These are phyloP conservation scores for Spodoptera littoralis DNA, from an alignment of 2,888 invertebrate genomes.

Conservation along the genomic window DNA sequence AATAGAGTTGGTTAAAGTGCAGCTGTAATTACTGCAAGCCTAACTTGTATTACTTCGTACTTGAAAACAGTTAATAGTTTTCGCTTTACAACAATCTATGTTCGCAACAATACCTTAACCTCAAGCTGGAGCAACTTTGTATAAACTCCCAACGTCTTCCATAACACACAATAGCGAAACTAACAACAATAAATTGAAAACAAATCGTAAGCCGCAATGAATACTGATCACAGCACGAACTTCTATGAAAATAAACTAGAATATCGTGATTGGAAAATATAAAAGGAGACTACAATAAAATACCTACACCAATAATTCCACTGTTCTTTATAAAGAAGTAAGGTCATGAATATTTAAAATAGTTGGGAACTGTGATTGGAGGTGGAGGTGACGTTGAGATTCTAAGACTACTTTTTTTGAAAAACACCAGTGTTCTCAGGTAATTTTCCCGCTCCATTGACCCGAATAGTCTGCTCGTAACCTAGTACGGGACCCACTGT, in stretches of 20 bases:
- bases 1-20: too few relatives aligned
- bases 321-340: slow-evolving; percentile 1
- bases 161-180: slow-evolving; percentile 25
- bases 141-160: slow-evolving; percentile 30
- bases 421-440: slow-evolving; percentile 61
- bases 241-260: slow-evolving; percentile 43
- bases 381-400: background rate
- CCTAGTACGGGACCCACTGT: slow-evolving; percentile 73
- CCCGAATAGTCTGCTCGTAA: slow-evolving; percentile 77
- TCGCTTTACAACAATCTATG: slow-evolving; percentile 20
- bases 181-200: slow-evolving; percentile 45
- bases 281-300: slow-evolving; percentile 23
- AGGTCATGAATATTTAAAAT: slow-evolving; percentile 16
- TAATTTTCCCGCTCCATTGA: slow-evolving; percentile 80
- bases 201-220: slow-evolving; percentile 23
- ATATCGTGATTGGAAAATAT: slow-evolving; percentile 43
- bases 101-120: slow-evolving; percentile 22
- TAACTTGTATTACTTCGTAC: background rate
- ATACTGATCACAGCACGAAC: slow-evolving; percentile 32
- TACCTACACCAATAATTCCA: slow-evolving; percentile 21
- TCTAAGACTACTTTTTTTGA: slow-evolving; percentile 27
- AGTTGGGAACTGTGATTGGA: slow-evolving; percentile 26
- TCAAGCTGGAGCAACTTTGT: slow-evolving; percentile 19
- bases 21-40: too few relatives aligned
- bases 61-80: slow-evolving; percentile 23